Percentiles rank a stretch among this genome's conserved stretches.
phyloP scores from a whole-genome alignment of 2,888 invertebrate genomes.

The Drosophila quinaria region DNA sequence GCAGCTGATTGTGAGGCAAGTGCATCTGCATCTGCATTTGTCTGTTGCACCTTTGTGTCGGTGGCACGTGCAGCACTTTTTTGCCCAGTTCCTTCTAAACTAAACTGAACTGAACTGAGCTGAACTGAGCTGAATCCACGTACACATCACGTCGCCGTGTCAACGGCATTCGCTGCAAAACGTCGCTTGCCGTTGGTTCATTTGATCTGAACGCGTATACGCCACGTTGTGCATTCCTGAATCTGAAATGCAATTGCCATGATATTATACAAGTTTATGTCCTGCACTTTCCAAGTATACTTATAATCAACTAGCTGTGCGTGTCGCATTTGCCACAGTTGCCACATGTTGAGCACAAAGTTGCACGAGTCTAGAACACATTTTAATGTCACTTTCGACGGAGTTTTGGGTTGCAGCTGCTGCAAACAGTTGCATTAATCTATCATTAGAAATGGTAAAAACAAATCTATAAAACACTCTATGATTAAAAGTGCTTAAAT shows the following conservation, averaged over 20 bases:
- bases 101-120: not conserved
- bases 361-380: not conserved
- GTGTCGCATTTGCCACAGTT: constrained; percentile 25
- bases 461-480: no score
- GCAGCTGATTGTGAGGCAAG: constrained; percentile 21
- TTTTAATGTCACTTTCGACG: not conserved
- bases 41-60: constrained; percentile 40
- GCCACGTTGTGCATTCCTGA: constrained; percentile 40
- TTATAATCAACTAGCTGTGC: constrained; percentile 23
- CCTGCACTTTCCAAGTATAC: constrained; percentile 15
- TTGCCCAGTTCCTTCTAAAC: constrained; percentile 7
- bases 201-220: constrained; percentile 65
- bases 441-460: not conserved
- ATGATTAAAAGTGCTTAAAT: no score
- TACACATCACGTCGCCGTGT: constrained; percentile 39
- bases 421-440: not conserved
- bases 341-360: constrained; percentile 22
- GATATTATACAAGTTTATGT: constrained; percentile 40
- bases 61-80: constrained; percentile 30
- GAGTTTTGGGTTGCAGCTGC: not conserved
- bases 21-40: constrained; percentile 45
- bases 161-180: constrained; percentile 37
- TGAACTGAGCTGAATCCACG: constrained; percentile 14
- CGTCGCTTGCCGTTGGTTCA: constrained; percentile 47
- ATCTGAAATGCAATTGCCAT: constrained; percentile 62